Base-by-base conservation (phyloP, 2,797 vertebrate species). In the Hyperoplus lanceolatus region DNA sequence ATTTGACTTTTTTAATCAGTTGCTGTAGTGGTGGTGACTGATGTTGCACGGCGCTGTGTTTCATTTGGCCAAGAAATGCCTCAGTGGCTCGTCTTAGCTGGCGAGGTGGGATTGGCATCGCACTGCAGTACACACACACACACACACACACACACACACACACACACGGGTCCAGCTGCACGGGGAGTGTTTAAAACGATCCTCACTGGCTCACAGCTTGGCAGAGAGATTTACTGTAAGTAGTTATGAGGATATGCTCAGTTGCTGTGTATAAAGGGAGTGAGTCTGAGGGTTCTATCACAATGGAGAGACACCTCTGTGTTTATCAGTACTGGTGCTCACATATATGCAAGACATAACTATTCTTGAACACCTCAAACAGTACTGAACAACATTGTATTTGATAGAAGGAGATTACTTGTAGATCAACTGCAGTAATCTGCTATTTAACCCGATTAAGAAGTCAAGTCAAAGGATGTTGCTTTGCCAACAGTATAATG, bases 1-100 rank as follows among this genome's bases (percentile, higher is more conserved):
- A 54, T 60, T 29, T 6, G 63, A 39, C 46, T 46, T 64, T 55
- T n/a, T 29, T 29, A 29, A 29, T 29, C 45, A 65, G 75, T 29
- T 12, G 70, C 58, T 49, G 71, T 49, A 4, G 68, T 16, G 42
- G 42, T 18, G 38, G 42, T 59, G 74, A 8, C 29, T 29, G 18
- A 11, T 41, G 56, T 58, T 59, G 29, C 56, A 3, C 13, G 12
- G 42, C 12, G 48, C 62, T 14, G 59, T 59, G 80, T 76, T 85
- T 87, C 84, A 79, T 85, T 89, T 87, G 70, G 81, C 82, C 4
- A 38, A 77, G 49, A 69, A 66, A 75, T 3, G 29, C 56, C 79
- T 79, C 82, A 80, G 83, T 50, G 36, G 80, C 75, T 84, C 70
- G 16, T 81, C 21, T 69, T 11, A 48, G 64, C 78, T 69, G 42